phyloP scores from a whole-genome alignment of 2,113 vertebrate genomes.

The Sander lucioperca region DNA sequence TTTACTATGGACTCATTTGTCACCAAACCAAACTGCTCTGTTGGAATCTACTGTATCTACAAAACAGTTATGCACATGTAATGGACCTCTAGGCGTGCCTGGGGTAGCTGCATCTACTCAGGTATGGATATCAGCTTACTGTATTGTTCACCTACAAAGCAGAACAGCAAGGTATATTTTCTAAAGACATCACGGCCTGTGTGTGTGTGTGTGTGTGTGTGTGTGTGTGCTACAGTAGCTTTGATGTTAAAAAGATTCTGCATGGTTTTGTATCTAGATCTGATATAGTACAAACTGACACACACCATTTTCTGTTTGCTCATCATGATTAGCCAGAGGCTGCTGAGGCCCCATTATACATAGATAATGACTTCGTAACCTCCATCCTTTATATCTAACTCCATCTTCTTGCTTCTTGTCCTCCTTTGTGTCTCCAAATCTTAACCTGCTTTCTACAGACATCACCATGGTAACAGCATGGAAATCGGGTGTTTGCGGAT shows the following conservation, averaged over 20 bases:
- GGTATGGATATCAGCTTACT: constrained; percentile 44
- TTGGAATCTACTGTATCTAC: constrained; percentile 23
- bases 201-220: not conserved
- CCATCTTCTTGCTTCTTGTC: constrained; percentile 8
- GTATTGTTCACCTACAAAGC: constrained; percentile 52
- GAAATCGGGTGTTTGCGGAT: constrained; percentile 13
- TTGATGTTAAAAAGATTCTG: constrained; percentile 38
- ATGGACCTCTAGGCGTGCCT: constrained; percentile 16
- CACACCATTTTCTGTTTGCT: constrained; percentile 12
- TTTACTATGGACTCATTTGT: constrained; percentile 24
- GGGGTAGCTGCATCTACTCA: not conserved
- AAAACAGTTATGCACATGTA: constrained; percentile 18
- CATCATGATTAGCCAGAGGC: constrained; percentile 17
- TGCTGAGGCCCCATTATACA: not conserved
- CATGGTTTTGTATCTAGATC: constrained; percentile 39
- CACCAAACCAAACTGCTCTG: constrained; percentile 18
- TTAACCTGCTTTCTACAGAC: constrained; percentile 17
- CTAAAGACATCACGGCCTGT: not conserved
- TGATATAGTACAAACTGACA: constrained; percentile 28
- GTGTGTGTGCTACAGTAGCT: constrained; percentile 1
- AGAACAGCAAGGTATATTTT: constrained; percentile 9
- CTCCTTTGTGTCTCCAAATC: constrained; percentile 15
- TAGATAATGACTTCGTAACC: constrained; percentile 2
- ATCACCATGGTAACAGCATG: constrained; percentile 35
- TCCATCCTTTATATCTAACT: not conserved